Base-by-base conservation (phyloP, 2,113 vertebrate species). In the Lepisosteus oculatus region DNA sequence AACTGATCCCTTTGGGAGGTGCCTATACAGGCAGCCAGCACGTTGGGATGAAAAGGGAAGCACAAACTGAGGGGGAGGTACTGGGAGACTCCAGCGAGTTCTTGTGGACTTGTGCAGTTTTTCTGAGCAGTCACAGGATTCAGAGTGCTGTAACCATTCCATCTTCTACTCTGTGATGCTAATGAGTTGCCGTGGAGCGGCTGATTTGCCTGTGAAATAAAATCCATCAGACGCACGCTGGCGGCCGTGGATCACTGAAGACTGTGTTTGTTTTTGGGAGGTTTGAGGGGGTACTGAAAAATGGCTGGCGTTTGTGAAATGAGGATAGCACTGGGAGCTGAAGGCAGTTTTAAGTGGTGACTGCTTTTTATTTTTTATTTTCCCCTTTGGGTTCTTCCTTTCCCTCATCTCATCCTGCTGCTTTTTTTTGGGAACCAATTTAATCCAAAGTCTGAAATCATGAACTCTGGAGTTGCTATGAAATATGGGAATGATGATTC, bases 381-480 rank as follows among this genome's bases (percentile, higher is more conserved):
- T 66, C n/a, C 11, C 17, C 43, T 8, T 51, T 57, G n/a, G n/a
- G 29, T 17, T 71, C 41, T 55, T 55, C 47, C 51, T 64, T n/a
- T 65, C 45, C 51, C 17, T 59, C 43, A 51, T 47, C 61, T 13
- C 15, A 14, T 4, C 29, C 6, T 55, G 44, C 14, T 61, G 17
- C 13, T 29, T 13, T 11, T 45, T 47, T 17, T 61, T 72, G 86
- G 77, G 86, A 85, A 78, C 76, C 44, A 29, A 0, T 78, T 68
- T 65, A 79, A 74, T 73, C 72, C 43, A 71, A 78, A 84, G 90
- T 85, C 85, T 84, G 80, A 83, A 88, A 91, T 80, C 84, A 95
- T 95, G 93, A 93, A 90, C 92, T 92, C 92, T 76, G 92, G 90
- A 89, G 89, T 90, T 81, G 82, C 89, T 71, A 43, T 92, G 82